These are phyloP conservation scores for Varecia variegata DNA, from an alignment of 2,797 vertebrate species.

Conservation along the genomic window DNA sequence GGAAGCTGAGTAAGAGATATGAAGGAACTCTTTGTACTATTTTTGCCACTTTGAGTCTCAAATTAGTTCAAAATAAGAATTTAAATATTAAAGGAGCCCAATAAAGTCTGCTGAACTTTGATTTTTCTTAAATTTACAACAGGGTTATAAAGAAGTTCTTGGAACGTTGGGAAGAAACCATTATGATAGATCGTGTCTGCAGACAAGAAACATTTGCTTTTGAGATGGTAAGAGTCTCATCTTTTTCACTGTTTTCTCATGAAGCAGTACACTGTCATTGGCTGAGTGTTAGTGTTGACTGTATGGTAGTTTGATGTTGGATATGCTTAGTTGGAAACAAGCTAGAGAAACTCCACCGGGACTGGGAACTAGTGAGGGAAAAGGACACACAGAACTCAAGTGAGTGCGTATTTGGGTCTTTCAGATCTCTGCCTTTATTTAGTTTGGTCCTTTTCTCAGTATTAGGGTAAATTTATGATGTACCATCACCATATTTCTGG, in stretches of 20 bases:
- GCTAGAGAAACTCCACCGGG: not conserved
- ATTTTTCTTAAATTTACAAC: not conserved
- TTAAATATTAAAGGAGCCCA: not conserved
- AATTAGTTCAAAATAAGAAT: constrained; percentile 35
- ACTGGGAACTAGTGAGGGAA: not conserved
- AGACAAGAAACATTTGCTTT: constrained; percentile 91
- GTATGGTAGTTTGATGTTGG: not conserved
- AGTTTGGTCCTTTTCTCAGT: not conserved
- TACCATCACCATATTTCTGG: not conserved
- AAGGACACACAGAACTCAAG: not conserved
- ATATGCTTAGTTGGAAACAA: not conserved
- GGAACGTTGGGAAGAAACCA: constrained; percentile 85
- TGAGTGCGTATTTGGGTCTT: not conserved
- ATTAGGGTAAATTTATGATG: not conserved
- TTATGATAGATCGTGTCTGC: constrained; percentile 83
- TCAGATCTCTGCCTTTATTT: not conserved
- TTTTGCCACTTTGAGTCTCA: constrained; percentile 2
- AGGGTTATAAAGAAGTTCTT: constrained; percentile 88
- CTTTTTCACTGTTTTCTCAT: not conserved
- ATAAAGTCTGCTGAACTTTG: not conserved
- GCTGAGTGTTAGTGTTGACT: not conserved
- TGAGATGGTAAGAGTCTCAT: constrained; percentile 89
- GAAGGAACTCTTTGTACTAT: not conserved
- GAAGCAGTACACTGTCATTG: not conserved
- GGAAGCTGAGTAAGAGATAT: not conserved